Evolutionary conservation across 2,888 invertebrate genomes (phyloP).

Genomic region (Crematogaster levior): DNA sequence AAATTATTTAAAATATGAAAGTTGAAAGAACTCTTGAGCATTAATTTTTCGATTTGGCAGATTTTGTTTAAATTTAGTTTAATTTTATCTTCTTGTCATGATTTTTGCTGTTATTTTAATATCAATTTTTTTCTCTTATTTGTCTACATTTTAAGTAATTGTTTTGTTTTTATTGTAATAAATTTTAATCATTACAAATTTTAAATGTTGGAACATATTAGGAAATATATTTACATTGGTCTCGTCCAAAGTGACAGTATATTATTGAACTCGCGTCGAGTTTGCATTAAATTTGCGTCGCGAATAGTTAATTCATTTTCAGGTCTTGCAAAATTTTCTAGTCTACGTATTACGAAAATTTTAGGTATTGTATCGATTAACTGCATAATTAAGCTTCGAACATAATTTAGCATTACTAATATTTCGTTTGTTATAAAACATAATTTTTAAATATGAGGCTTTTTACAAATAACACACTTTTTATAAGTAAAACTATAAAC

Average conservation of each 20-base stretch:
- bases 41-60: neutral
- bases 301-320: neutral
- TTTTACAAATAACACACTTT: too few species aligned
- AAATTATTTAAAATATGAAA: neutral
- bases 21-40: neutral
- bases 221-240: neutral
- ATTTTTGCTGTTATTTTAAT: neutral
- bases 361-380: neutral
- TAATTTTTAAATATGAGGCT: neutral
- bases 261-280: too few species aligned
- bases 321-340: neutral
- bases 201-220: neutral
- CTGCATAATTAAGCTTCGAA: too few species aligned
- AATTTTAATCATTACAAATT: neutral
- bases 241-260: neutral
- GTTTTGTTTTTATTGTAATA: neutral
- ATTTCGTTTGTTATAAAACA: neutral
- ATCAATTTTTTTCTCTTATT: neutral
- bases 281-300: too few species aligned
- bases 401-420: neutral
- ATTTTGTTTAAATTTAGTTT: too few species aligned
- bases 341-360: neutral
- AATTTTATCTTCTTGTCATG: neutral
- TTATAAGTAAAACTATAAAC: slow-evolving; percentile 7
- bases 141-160: neutral